Evolutionary conservation across 2,797 vertebrate genomes (phyloP).

Genomic region (Lophotriccus pileatus): DNA sequence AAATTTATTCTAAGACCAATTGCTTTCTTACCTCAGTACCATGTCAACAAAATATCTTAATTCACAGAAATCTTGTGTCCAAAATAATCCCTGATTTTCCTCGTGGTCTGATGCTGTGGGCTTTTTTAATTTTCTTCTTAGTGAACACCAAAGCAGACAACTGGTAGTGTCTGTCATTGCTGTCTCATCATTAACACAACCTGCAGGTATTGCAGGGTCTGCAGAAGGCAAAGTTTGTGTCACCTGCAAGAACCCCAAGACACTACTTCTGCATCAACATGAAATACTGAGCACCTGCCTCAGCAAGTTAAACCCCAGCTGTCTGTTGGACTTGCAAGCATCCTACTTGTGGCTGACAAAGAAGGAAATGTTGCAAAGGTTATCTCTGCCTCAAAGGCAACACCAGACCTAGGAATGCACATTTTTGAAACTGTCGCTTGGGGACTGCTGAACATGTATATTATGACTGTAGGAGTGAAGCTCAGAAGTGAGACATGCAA

Average conservation of each 20-base stretch:
- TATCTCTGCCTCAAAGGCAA: slow-evolving; percentile 25
- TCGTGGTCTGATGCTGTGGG: background rate
- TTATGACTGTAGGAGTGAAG: background rate
- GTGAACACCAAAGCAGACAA: slow-evolving; percentile 24
- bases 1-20: background rate
- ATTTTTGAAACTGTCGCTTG: background rate
- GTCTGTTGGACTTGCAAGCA: background rate
- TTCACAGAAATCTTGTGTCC: background rate
- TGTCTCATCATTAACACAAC: background rate
- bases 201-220: background rate
- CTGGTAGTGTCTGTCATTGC: background rate
- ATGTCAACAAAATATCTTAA: slow-evolving; percentile 5
- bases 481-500: background rate
- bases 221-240: slow-evolving; percentile 17
- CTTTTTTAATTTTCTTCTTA: background rate
- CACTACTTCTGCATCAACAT: background rate
- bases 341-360: background rate
- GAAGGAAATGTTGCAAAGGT: background rate
- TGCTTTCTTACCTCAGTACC: background rate
- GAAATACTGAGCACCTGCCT: background rate
- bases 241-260: background rate
- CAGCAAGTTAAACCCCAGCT: background rate
- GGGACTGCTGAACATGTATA: background rate
- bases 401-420: background rate
- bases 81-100: slow-evolving; percentile 10